Evolutionary conservation across 2,113 vertebrate genomes (phyloP), one percentile per base, ranked within the genome.

Genomic region (Butastur rufipennis): DNA sequence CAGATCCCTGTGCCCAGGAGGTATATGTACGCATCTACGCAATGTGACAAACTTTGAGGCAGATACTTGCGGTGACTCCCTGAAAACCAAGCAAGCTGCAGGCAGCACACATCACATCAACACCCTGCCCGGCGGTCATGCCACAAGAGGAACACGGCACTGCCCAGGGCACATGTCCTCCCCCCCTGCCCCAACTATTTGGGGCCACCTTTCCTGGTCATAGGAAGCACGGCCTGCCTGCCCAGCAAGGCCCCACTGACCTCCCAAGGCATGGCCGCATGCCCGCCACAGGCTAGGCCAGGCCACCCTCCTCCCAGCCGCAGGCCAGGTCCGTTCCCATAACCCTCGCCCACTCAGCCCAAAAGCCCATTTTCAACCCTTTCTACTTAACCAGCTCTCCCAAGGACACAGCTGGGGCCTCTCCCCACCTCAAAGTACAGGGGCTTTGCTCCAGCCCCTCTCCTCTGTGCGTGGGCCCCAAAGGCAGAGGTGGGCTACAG

Each of bases 51-150:
- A 68, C 29, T 52, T 16, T 56, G 21, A 77, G 52, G 6, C 8
- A 16, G 3, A 1, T 13, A 18, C 63, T 65, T 61, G 68, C n/a
- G 9, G 10, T 7, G 14, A 19, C n/a, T n/a, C 40, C 52, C 50
- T 21, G 23, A 66, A n/a, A 61, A 7, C 15, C 40, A 38, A 43
- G 16, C 18, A 43, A 62, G 61, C 31, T 55, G 38, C n/a, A 16
- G 48, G 38, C n/a, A 13, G 34, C 1, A 0, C n/a, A n/a, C 0
- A 1, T 53, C 52, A 53, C 52, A 29, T 53, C 52, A 17, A 81
- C 29, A 15, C 4, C 29, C 29, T 0, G 2, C 56, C 13, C 2
- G 31, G 43, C 1, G 0, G 40, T 6, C 8, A 1, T 22, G n/a
- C 8, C 58, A 14, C 45, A 42, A 21, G n/a, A 48, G 72, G 13